Conservation (phyloP, 2,888 invertebrate genomes). For the Cephus nigrinus region DNA sequence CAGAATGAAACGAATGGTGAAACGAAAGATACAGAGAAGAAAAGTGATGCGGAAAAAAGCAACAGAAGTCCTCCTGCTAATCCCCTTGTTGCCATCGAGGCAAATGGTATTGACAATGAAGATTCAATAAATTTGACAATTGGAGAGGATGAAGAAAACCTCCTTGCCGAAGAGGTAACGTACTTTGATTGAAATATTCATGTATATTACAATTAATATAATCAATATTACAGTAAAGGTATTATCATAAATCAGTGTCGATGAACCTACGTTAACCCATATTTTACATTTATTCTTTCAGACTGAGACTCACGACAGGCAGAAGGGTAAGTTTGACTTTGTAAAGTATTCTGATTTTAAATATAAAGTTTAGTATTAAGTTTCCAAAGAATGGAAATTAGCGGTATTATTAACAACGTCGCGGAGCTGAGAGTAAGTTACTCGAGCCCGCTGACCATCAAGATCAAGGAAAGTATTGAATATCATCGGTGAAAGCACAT, state of each 20-base stretch:
- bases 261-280: neutral
- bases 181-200: neutral
- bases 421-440: conserved; percentile 33
- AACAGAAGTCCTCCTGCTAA: conserved; percentile 16
- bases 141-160: conserved; percentile 82
- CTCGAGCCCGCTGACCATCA: conserved; percentile 27
- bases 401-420: conserved; percentile 27
- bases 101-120: conserved; percentile 77
- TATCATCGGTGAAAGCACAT: neutral
- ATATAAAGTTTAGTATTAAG: conserved; percentile 16
- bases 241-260: neutral
- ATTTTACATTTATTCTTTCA: conserved; percentile 40
- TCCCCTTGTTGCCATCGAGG: conserved; percentile 55
- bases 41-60: conserved; percentile 38
- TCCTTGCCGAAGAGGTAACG: conserved; percentile 82
- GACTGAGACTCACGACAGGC: conserved; percentile 60
- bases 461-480: conserved; percentile 33
- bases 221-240: neutral
- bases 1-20: conserved; percentile 28
- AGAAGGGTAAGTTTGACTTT: conserved; percentile 58
- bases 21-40: conserved; percentile 25
- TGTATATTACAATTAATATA: neutral
- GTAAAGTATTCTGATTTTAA: conserved; percentile 9
- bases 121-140: conserved; percentile 85
- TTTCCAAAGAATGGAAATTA: conserved; percentile 29